Base-by-base conservation (phyloP, 2,888 invertebrate genomes). In the Tinea trinotella region DNA sequence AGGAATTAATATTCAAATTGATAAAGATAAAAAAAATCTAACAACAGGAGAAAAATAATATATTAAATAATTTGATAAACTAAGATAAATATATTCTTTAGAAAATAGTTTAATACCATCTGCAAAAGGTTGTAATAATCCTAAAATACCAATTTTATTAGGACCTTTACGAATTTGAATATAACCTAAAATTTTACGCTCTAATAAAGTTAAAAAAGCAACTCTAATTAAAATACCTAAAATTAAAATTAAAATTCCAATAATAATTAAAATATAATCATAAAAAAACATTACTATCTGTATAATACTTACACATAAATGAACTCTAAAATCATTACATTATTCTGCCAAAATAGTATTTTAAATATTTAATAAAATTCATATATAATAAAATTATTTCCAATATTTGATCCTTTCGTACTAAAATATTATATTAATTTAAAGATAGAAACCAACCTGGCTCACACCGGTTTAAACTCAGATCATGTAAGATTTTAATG, bases 381-480 rank as follows among this genome's bases (percentile, higher is more conserved):
- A 54, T n/a, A 19, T 3, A 19, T 18, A 67, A 71, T 64, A 76
- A 79, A 79, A 85, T 70, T 85, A 79, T 88, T 87, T 84, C 68
- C 67, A 77, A 88, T 88, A 87, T 77, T 80, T 80, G 80, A 87
- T 92, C 91, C 92, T 93, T 92, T 92, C 92, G 92, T 93, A 93
- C 92, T 91, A 91, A 89, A 88, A 88, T 85, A 87, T 87, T 71
- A 67, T 63, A 67, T 58, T 61, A 71, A 59, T 73, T 76, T 88
- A 89, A 90, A 91, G 91, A 93, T 92, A 93, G 90, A 93, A 93
- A 90, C 92, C 91, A 90, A 93, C 91, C 92, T 92, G 92, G 91
- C 90, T 93, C 67, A 91, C 90, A 84, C 91, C 92, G 92, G 91
- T 92, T 88, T 93, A 90, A 93, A 93, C 92, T 93, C 92, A 93